Conservation (phyloP, 2,797 vertebrate species). For the Anguilla obscura region DNA sequence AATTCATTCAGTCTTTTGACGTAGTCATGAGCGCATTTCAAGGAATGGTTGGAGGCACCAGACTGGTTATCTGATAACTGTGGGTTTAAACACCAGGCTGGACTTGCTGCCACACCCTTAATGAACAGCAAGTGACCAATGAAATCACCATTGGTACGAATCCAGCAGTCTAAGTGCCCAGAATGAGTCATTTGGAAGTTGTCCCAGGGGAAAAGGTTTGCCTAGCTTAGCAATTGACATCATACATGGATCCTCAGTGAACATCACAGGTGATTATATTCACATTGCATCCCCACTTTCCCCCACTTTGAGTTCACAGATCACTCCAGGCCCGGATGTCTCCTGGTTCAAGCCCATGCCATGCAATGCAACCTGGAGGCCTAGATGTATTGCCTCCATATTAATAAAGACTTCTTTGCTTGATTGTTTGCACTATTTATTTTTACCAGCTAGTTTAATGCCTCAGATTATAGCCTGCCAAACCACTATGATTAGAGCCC, state of each 20-base stretch:
- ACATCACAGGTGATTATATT: background rate
- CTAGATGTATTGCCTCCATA: background rate
- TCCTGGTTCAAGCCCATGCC: background rate
- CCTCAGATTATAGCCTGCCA: no score
- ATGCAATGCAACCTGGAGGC: background rate
- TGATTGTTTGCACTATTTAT: background rate
- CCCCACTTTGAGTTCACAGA: background rate
- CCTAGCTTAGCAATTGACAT: background rate
- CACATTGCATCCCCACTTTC: background rate
- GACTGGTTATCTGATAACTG: background rate
- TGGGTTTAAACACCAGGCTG: background rate
- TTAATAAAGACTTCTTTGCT: background rate
- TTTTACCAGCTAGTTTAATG: background rate
- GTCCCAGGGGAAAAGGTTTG: background rate
- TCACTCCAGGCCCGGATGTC: no score
- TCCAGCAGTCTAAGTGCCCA: background rate
- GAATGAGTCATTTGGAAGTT: background rate
- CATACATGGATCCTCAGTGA: background rate
- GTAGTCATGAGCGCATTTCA: background rate
- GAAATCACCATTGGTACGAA: background rate
- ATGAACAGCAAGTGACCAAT: background rate
- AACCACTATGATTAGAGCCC: no score
- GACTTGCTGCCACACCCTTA: background rate
- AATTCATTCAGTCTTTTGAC: background rate
- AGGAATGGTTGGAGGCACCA: background rate